These are phyloP conservation scores for Eueides isabella DNA, from an alignment of 1,140 invertebrate species.

Conservation along the genomic window DNA sequence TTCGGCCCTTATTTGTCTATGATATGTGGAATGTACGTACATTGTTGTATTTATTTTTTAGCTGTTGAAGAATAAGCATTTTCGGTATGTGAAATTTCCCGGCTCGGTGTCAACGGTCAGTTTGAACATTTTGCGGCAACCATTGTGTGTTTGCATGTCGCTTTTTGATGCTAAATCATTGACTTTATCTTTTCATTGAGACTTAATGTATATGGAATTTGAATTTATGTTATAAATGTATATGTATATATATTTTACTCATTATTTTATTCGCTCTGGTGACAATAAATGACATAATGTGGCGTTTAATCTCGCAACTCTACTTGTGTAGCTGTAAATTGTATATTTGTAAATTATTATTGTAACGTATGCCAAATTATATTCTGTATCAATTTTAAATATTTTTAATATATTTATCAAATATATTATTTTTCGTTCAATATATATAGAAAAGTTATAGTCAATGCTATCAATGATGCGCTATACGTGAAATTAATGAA, in stretches of 20 bases:
- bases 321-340: no score
- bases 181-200: constrained; percentile 17
- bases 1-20: constrained; percentile 43
- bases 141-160: constrained; percentile 73
- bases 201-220: not conserved
- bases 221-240: no score
- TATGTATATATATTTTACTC: no score
- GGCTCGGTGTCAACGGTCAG: constrained; percentile 80
- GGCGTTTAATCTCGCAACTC: no score
- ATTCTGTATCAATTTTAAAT: no score
- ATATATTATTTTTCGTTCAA: no score
- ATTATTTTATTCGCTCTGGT: no score
- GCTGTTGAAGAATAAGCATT: constrained; percentile 82
- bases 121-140: constrained; percentile 68
- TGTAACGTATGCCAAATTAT: no score
- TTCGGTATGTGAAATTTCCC: constrained; percentile 82
- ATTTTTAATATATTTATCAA: no score
- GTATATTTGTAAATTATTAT: no score
- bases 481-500: constrained; percentile 10
- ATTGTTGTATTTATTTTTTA: constrained; percentile 82
- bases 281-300: no score
- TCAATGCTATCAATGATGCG: constrained; percentile 8
- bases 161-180: constrained; percentile 45
- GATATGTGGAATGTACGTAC: constrained; percentile 60
- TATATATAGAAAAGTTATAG: not conserved